Evolutionary conservation across 64 coral and sea anemone species (phyloP), one percentile per base, ranked within the genome.

Genomic region (Pocillopora damicornis): DNA sequence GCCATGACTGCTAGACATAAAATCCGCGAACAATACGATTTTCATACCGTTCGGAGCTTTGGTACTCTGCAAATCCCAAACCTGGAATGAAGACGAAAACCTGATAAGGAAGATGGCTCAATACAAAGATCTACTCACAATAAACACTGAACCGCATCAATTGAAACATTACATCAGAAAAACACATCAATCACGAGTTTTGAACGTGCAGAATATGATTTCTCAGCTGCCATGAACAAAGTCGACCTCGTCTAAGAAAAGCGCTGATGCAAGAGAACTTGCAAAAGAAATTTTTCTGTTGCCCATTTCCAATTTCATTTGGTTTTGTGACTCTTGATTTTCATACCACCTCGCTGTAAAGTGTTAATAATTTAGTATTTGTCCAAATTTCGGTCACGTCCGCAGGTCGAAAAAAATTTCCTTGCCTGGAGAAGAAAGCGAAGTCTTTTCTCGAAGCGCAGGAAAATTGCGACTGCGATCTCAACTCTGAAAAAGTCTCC

Each of bases 1-100:
- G n/a, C 94, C 94, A 45, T 93, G 91, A 59, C 64, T 92, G 22
- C 82, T 96, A 0, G 91, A 88, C 13, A 86, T 83, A 77, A 96
- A 96, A 60, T 96, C 91, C 22, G 94, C 94, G 68, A 96, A 96
- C 77, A 96, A 74, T 6, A 96, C 94, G 61, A 96, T 96, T 88
- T 96, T 96, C 94, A 96, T 96, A 45, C 86, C 90, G 66, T 87
- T 69, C 15, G 81, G 64, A 72, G 63, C 13, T 58, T 35, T 85
- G 17, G 81, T 15, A 1, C n/a, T 85, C 65, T 85, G 81, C 14
- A 17, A 85, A 73, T 72, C 18, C 64, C 63, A 85, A 72, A 63
- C 45, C 81, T 85, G 63, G 6, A 72, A 72, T 16, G 22, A 63
- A 63, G 17, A 85, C 51, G 13, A 71, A 9, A 71, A 11, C 77